These are phyloP conservation scores for Proctacanthus coquilletti DNA, from an alignment of 1,140 invertebrate species.

Conservation along the genomic window DNA sequence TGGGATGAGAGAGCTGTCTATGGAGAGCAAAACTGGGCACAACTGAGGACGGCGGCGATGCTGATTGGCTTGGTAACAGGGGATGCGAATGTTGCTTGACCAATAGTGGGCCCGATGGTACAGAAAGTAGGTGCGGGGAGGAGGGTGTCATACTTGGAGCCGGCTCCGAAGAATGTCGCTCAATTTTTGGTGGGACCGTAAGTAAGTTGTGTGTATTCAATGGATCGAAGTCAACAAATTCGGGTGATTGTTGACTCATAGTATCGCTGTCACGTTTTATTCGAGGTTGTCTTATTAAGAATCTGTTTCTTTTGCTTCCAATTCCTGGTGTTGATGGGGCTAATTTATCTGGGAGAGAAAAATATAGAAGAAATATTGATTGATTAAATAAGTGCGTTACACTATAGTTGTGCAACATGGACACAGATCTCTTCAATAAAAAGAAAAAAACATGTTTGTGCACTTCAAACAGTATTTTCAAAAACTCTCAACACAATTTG, in stretches of 20 bases:
- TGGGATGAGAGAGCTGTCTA: slow-evolving; percentile 35
- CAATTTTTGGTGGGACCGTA: slow-evolving; percentile 33
- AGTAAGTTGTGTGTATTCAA: slow-evolving; percentile 29
- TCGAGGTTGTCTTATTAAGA: slow-evolving; percentile 46
- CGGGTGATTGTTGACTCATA: slow-evolving; percentile 33
- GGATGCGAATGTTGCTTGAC: slow-evolving; percentile 52
- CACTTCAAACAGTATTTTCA: too few species aligned
- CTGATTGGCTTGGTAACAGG: slow-evolving; percentile 36
- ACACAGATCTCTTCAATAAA: too few species aligned
- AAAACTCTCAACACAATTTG: too few species aligned
- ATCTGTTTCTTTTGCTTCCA: slow-evolving; percentile 39
- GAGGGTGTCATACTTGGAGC: slow-evolving; percentile 30
- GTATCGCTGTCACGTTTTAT: slow-evolving; percentile 45
- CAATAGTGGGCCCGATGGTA: slow-evolving; percentile 35
- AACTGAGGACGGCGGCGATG: slow-evolving; percentile 28
- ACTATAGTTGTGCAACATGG: too few species aligned
- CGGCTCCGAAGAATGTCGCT: slow-evolving; percentile 42
- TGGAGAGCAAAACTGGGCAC: slow-evolving; percentile 26
- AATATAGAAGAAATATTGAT: not conserved
- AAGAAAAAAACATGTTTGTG: too few species aligned
- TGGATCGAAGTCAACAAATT: slow-evolving; percentile 30
- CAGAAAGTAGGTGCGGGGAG: slow-evolving; percentile 39
- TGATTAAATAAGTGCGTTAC: slow-evolving; percentile 1
- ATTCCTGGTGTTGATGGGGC: slow-evolving; percentile 18
- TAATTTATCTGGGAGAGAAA: not conserved